Base-by-base conservation (phyloP, 2,113 vertebrate species). In the Dasyprocta punctata region DNA sequence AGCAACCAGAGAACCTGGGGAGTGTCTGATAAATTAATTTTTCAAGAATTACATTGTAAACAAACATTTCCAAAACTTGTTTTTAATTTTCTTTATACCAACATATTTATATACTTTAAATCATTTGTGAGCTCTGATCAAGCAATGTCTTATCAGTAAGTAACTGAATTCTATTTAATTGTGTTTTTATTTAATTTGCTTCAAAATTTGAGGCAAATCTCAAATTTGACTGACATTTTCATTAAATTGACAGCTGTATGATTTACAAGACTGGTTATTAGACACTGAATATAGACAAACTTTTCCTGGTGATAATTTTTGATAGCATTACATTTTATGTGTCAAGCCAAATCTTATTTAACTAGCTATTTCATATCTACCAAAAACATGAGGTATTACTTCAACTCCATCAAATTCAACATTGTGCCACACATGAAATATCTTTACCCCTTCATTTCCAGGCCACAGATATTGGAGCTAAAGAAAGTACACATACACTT, bases 171-270 rank as follows among this genome's bases (percentile, higher is more conserved):
- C 20, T 67, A 93, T 38, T 87, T 89, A 22, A 22, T 36, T 95
- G 38, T 92, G 30, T 60, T 97, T 95, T 95, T 90, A 85, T 88
- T 94, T 96, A 95, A 78, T 92, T 78, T 85, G 12, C 17, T 33
- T 95, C 56, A 54, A 67, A 94, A 93, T 83, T 86, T 83, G 9
- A 93, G 36, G 52, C 30, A 94, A 95, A 93, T 38, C 77, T 61
- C 47, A 94, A 87, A 88, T 90, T 61, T 95, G 75, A 92, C 8
- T 92, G 69, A 3, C 56, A 89, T 93, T 93, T 92, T 93, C 63
- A 82, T 28, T 88, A 96, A 92, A 82, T 82, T 93, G 47, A 90
- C 84, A 82, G 73, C 47, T 92, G 20, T 69, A 95, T 97, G 71
- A 92, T 8, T 93, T 92, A 92, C 26, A 47, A 71, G 81, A 71